Base-by-base conservation (phyloP, 2,797 vertebrate genomes). In the Halcyon chelicuti region DNA sequence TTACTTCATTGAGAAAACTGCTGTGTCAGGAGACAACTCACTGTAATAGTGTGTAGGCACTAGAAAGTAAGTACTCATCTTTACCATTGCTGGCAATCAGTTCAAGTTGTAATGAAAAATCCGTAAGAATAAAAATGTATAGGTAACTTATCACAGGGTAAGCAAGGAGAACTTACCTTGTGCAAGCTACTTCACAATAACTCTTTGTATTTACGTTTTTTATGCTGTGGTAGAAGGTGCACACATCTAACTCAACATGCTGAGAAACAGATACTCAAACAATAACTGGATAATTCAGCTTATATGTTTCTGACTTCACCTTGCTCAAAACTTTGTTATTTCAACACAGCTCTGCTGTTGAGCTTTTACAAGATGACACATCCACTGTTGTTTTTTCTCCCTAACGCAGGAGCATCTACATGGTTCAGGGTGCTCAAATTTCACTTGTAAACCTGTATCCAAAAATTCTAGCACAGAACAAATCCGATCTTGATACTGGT, bases 241-340 rank as follows among this genome's bases (percentile, higher is more conserved):
- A 85, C 28, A 47, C 23, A 68, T 21, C 16, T 57, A 80, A 60
- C 49, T n/a, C 3, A 3, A 57, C 0, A 2, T 3, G 21, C 47
- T 67, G 29, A 78, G 75, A 65, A 54, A 83, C 18, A 79, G 20
- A 66, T 5, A 47, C 15, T 91, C 57, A 84, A 67, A 68, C 13
- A 78, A 18, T 42, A 85, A 91, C 23, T 31, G 39, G 16, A 16
- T 88, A 63, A 75, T 84, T 68, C 46, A 77, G n/a, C 20, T 61
- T 88, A 39, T 60, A 37, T 88, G 23, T 7, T 91, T 87, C 57
- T 62, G 46, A 44, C 37, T 68, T 78, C 21, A 22, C n/a, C 60
- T 92, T 90, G 37, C 51, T 78, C 44, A 78, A 90, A 63, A 84
- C 9, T 86, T 80, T 8, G 44, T 33, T 65, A 78, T 63, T 49